Evolutionary conservation across 2,113 vertebrate species (phyloP), one percentile per base, ranked within the genome.

Genomic region (Bucco capensis): DNA sequence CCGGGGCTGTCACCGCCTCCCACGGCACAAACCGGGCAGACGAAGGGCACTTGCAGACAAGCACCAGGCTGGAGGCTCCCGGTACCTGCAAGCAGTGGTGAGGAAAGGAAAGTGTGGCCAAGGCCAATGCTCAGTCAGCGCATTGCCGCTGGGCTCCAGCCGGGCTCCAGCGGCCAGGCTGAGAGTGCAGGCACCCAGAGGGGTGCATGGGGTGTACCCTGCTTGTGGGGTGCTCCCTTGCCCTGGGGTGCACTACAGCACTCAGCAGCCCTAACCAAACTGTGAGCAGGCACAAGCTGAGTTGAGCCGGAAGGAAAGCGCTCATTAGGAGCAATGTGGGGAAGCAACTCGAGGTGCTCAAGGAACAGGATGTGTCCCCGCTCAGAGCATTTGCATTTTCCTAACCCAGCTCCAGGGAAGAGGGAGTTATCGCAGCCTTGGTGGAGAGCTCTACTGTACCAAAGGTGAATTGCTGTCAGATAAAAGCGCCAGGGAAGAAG

Each of bases 121-220:
- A 37, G 57, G 51, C 50, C 83, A 25, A 30, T 42, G 5, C 2
- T 5, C 51, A 8, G 6, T 14, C 71, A 37, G 82, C 2, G 1
- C 7, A 18, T 1, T 7, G 5, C 4, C 0, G 67, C 14, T 0
- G 0, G 33, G 33, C 28, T 21, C 31, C 4, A 2, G 37, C n/a
- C 28, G 4, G 4, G 1, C 37, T 14, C 1, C 3, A 54, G 27
- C 2, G 2, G 44, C 21, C 47, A 11, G 35, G 47, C 47, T 19
- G 71, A 8, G 47, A 27, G 24, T 71, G 14, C 9, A 6, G 0
- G 0, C 5, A 25, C 31, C 2, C 16, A 22, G 47, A 10, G 47
- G 17, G 1, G 78, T 13, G 14, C 8, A 6, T 1, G 7, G 80
- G 37, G 42, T 6, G 5, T 40, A 8, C 6, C 5, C 18, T 40